phyloP scores from a whole-genome alignment of 2,113 vertebrate species.

The Miniopterus natalensis region DNA sequence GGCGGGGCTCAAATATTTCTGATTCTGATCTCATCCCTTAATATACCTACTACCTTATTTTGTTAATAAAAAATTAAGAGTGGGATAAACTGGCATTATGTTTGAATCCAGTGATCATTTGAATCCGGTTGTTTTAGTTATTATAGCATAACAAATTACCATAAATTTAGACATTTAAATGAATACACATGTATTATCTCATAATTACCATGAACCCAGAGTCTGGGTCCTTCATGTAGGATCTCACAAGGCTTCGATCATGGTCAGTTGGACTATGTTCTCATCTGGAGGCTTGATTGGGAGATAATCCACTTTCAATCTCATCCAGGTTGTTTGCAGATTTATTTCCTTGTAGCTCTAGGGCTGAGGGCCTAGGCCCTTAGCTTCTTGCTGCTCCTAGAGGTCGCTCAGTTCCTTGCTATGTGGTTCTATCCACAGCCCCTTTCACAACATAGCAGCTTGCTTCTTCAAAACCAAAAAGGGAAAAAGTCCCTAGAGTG shows the following conservation, averaged over 20 bases:
- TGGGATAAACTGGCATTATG: not conserved
- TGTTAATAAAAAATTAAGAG: slow-evolving; percentile 28
- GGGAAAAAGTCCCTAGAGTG: not conserved
- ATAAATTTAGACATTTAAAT: not conserved
- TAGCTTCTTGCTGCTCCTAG: not conserved
- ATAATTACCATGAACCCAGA: not conserved
- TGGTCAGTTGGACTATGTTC: not conserved
- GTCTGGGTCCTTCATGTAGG: not conserved
- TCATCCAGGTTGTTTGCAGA: not conserved
- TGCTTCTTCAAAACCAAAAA: not conserved
- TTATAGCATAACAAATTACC: not conserved
- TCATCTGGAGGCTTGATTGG: not conserved
- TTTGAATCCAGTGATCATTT: not conserved
- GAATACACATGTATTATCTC: not conserved
- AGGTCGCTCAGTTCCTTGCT: not conserved
- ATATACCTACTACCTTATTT: not conserved
- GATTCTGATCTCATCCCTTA: not conserved
- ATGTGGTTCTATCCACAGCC: not conserved
- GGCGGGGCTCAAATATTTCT: not conserved
- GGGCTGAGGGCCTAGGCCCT: not conserved
- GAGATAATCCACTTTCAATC: not conserved
- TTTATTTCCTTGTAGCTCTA: not conserved
- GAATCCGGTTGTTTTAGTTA: not conserved
- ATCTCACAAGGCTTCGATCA: not conserved
- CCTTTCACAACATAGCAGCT: not conserved